A percentile compares a stretch with the other conserved stretches of the same genome.
phyloP scores from a whole-genome alignment of 2,888 invertebrate species.

The Aporophyla nigra region DNA sequence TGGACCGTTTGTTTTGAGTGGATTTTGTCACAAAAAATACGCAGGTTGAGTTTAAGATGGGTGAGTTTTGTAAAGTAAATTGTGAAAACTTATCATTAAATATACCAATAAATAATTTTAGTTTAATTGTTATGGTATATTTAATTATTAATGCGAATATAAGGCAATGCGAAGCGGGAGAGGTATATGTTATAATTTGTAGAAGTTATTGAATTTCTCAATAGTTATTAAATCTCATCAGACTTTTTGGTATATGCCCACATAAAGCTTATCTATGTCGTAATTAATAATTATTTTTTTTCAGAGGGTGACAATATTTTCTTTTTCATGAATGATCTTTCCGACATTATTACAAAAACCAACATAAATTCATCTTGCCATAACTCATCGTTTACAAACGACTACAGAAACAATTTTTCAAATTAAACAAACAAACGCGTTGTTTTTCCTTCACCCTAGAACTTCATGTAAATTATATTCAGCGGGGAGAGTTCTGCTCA shows the following conservation, averaged over 20 bases:
- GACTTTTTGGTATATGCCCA: too few species aligned
- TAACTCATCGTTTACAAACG: slow-evolving; percentile 31
- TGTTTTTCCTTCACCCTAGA: slow-evolving; percentile 57
- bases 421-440: slow-evolving; percentile 50
- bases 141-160: too few species aligned
- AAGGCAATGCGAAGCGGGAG: too few species aligned
- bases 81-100: too few species aligned
- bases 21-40: slow-evolving; percentile 20
- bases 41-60: neutral
- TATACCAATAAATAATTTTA: too few species aligned
- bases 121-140: too few species aligned
- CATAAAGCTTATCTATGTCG: too few species aligned
- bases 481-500: slow-evolving; percentile 55
- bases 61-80: neutral
- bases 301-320: neutral
- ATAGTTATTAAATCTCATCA: too few species aligned
- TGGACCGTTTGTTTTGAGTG: slow-evolving; percentile 45
- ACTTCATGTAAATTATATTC: slow-evolving; percentile 65
- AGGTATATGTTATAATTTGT: too few species aligned
- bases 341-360: neutral
- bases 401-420: slow-evolving; percentile 59
- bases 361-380: neutral
- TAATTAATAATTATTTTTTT: too few species aligned
- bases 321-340: neutral
- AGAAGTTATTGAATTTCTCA: too few species aligned